These are phyloP conservation scores for Drosophila subpulchrella DNA, from an alignment of 1,140 invertebrate genomes.

Conservation along the genomic window DNA sequence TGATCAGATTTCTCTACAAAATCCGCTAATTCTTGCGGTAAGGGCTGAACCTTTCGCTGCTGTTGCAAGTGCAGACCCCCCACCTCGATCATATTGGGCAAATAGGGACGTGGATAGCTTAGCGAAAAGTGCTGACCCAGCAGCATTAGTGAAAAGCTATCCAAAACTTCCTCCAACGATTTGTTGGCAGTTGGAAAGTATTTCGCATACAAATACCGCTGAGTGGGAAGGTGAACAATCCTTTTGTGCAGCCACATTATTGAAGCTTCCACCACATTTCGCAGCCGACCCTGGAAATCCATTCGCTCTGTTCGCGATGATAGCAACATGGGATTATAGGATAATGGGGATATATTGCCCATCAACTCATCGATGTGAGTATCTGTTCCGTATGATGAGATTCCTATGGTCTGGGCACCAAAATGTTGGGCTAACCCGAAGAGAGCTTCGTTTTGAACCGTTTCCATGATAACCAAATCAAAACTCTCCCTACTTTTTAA, in stretches of 20 bases:
- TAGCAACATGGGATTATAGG: slow-evolving; percentile 80
- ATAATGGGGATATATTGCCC: slow-evolving; percentile 69
- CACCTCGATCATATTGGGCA: slow-evolving; percentile 86
- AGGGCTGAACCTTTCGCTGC: slow-evolving; percentile 63
- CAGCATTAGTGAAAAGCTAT: slow-evolving; percentile 85
- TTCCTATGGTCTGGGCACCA: slow-evolving; percentile 68
- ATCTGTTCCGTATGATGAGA: slow-evolving; percentile 73
- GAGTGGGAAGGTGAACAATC: slow-evolving; percentile 64
- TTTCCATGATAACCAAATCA: slow-evolving; percentile 73
- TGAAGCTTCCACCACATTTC: slow-evolving; percentile 74
- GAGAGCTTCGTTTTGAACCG: slow-evolving; percentile 69
- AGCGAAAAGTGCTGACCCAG: slow-evolving; percentile 86
- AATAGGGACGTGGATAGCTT: slow-evolving; percentile 85
- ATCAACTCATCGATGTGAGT: slow-evolving; percentile 70
- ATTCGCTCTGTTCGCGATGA: slow-evolving; percentile 79
- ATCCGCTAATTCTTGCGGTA: slow-evolving; percentile 81
- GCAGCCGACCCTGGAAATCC: slow-evolving; percentile 83
- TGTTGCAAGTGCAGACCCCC: slow-evolving; percentile 86
- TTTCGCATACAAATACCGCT: slow-evolving; percentile 78
- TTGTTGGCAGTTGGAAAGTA: slow-evolving; percentile 69
- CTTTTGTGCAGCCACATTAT: slow-evolving; percentile 44
- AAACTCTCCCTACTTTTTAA: slow-evolving; percentile 47
- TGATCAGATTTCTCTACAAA: slow-evolving; percentile 86
- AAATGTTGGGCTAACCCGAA: slow-evolving; percentile 77
- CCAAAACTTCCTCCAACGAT: slow-evolving; percentile 64